Conservation (phyloP, 2,888 invertebrate genomes). For the Latrodectus hesperus region DNA sequence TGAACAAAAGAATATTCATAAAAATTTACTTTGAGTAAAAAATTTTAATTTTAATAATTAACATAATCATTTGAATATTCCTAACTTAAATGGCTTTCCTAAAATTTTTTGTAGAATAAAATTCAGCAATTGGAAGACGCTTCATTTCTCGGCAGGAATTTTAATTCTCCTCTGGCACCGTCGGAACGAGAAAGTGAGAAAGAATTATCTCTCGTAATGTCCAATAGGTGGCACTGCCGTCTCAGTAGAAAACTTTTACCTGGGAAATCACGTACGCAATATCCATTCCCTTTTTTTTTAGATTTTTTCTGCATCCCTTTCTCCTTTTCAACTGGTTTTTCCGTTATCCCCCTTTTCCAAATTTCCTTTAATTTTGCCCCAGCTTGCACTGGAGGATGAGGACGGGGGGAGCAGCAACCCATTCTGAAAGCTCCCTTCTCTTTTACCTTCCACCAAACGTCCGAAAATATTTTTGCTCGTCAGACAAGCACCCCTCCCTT, state of each 20-base stretch:
- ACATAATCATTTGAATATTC: too few species aligned
- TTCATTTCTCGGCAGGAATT: too few species aligned
- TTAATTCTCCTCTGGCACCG: too few species aligned
- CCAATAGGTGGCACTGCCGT: slow-evolving; percentile 46
- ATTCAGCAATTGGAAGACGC: too few species aligned
- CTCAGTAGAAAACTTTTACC: slow-evolving; percentile 41
- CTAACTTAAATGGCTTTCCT: too few species aligned
- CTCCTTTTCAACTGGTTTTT: slow-evolving; percentile 25
- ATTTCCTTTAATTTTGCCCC: slow-evolving; percentile 58
- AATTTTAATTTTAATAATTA: too few species aligned
- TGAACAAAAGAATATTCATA: too few species aligned
- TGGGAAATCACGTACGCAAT: slow-evolving; percentile 55
- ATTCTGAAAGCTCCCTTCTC: slow-evolving; percentile 10
- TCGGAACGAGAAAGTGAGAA: too few species aligned
- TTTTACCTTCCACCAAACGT: slow-evolving; percentile 28
- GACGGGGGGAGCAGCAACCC: not conserved
- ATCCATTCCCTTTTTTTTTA: slow-evolving; percentile 27
- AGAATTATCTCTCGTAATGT: slow-evolving; percentile 22
- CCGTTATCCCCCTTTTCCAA: slow-evolving; percentile 20
- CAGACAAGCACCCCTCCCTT: slow-evolving; percentile 10
- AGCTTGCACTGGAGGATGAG: not conserved
- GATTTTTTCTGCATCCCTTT: slow-evolving; percentile 17
- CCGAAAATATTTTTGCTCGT: slow-evolving; percentile 59
- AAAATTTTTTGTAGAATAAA: too few species aligned
- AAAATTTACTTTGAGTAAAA: too few species aligned